These are phyloP conservation scores for Hystrix brachyura DNA, from an alignment of 2,113 vertebrate species.

Conservation along the genomic window DNA sequence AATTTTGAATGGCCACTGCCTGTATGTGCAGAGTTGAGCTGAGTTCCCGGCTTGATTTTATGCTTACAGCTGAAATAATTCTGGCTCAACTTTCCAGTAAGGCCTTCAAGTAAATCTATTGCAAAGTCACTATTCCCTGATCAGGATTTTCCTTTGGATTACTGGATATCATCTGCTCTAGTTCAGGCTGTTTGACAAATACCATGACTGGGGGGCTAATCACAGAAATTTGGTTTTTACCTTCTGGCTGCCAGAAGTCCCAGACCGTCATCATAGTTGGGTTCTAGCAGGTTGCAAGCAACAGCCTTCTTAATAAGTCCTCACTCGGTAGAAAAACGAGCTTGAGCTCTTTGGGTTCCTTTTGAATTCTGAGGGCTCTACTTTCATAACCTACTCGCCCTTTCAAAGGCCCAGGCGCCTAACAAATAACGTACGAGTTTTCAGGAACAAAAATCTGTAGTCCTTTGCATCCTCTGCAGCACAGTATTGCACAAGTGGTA, in stretches of 20 bases:
- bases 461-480: not conserved
- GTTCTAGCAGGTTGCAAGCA: too few species aligned
- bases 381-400: not conserved
- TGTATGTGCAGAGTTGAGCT: not conserved
- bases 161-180: not conserved
- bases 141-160: constrained; percentile 20
- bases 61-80: constrained; percentile 41
- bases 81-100: not conserved
- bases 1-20: not conserved
- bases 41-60: not conserved
- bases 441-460: not conserved
- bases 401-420: not conserved
- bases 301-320: not conserved
- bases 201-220: not conserved
- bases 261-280: too few species aligned
- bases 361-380: not conserved
- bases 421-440: not conserved
- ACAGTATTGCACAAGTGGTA: not conserved
- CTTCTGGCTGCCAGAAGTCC: not conserved
- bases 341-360: not conserved
- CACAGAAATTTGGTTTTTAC: not conserved
- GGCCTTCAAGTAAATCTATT: constrained; percentile 16
- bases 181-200: not conserved
- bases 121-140: not conserved
- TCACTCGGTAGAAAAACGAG: not conserved